phyloP scores from a whole-genome alignment of 2,888 invertebrate species.

The Troides aeacus region DNA sequence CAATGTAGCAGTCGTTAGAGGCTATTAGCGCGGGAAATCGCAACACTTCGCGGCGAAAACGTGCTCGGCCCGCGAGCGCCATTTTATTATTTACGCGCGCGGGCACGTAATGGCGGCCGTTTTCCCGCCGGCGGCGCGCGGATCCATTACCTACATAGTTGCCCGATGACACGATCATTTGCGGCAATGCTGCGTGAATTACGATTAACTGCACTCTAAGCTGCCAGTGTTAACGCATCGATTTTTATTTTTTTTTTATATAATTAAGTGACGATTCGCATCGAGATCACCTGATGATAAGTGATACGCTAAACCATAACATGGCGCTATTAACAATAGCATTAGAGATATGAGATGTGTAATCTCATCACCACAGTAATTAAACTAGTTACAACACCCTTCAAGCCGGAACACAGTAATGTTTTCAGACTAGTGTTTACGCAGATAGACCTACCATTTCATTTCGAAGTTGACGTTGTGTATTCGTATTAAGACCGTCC shows the following conservation, averaged over 20 bases:
- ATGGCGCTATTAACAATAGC: no score
- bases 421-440: no score
- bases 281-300: no score
- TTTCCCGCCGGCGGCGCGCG: constrained; percentile 19
- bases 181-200: constrained; percentile 13
- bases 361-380: no score
- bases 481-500: no score
- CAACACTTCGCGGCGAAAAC: constrained; percentile 26
- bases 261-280: no score
- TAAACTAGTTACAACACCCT: no score
- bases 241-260: not conserved
- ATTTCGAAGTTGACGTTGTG: no score
- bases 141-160: constrained; percentile 37
- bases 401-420: no score
- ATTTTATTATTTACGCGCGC: constrained; percentile 32
- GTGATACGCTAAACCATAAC: no score
- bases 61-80: constrained; percentile 28
- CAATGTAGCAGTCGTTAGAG: constrained; percentile 29
- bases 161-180: constrained; percentile 34
- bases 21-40: constrained; percentile 25
- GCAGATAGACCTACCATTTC: no score
- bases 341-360: no score
- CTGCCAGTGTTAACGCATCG: not conserved
- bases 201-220: not conserved
- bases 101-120: constrained; percentile 33